These are phyloP conservation scores for Xenopus tropicalis DNA, from an alignment of 2,113 vertebrate species.

Conservation along the genomic window DNA sequence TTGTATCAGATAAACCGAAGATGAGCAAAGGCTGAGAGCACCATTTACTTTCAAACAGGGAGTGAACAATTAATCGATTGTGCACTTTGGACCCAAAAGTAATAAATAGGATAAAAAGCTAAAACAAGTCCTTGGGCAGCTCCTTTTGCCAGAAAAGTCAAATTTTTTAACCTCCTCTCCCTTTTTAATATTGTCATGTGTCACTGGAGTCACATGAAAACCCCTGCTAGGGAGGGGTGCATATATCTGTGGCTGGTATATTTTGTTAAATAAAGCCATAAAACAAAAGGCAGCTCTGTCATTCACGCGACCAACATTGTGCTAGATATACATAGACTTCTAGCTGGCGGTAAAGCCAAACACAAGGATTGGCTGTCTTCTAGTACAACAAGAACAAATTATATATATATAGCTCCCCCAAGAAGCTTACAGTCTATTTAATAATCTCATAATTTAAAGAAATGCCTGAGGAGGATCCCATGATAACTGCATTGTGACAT, in stretches of 20 bases:
- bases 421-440: constrained; percentile 13
- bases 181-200: constrained; percentile 29
- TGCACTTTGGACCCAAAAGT: too few relatives aligned
- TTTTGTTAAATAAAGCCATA: neutral
- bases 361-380: neutral
- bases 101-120: too few relatives aligned
- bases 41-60: too few relatives aligned
- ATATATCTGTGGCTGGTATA: neutral
- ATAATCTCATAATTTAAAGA: constrained; percentile 6
- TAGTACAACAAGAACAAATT: neutral
- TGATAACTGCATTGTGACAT: constrained; percentile 16
- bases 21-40: too few relatives aligned
- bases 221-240: too few relatives aligned
- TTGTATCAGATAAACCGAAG: too few relatives aligned
- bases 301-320: constrained; percentile 17
- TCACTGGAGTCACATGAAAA: constrained; percentile 27
- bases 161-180: neutral
- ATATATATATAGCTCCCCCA: constrained; percentile 8
- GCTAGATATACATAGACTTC: neutral
- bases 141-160: neutral
- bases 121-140: neutral
- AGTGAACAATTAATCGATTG: too few relatives aligned
- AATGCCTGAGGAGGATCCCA: constrained; percentile 13
- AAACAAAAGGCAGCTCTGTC: constrained; percentile 14
- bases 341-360: neutral